These are phyloP conservation scores for Torymus aiolomorphi DNA, from an alignment of 2,888 invertebrate species.

Conservation along the genomic window DNA sequence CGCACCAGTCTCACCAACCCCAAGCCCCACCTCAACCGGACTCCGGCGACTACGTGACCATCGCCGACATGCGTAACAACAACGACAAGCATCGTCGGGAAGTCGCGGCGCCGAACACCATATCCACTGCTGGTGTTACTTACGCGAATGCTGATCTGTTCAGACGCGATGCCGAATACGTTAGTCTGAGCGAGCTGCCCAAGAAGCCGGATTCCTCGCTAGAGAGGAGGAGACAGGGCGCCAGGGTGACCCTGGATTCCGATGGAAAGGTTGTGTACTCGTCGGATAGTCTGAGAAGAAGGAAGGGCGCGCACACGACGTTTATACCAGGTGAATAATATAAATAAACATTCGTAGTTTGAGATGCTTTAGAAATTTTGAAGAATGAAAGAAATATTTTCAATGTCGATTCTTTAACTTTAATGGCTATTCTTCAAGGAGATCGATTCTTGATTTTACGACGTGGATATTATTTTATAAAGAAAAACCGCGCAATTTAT, in stretches of 20 bases:
- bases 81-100: conserved; percentile 79
- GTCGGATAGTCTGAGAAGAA: conserved; percentile 88
- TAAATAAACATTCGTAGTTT: not conserved
- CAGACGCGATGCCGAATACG: conserved; percentile 85
- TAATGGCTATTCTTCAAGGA: no score
- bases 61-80: conserved; percentile 88
- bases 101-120: conserved; percentile 45
- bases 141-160: conserved; percentile 83
- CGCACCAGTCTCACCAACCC: conserved; percentile 29
- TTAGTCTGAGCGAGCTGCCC: conserved; percentile 88
- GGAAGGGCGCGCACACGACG: conserved; percentile 89
- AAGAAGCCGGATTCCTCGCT: conserved; percentile 77
- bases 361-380: no score
- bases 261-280: conserved; percentile 92
- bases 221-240: conserved; percentile 81
- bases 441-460: no score
- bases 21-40: conserved; percentile 71
- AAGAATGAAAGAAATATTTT: no score
- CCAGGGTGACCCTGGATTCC: conserved; percentile 88
- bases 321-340: conserved; percentile 84
- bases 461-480: no score
- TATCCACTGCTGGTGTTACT: conserved; percentile 61
- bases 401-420: no score
- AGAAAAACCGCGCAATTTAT: no score
- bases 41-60: conserved; percentile 90